Conservation (phyloP, 2,797 vertebrate genomes). For the Spea hammondii region DNA sequence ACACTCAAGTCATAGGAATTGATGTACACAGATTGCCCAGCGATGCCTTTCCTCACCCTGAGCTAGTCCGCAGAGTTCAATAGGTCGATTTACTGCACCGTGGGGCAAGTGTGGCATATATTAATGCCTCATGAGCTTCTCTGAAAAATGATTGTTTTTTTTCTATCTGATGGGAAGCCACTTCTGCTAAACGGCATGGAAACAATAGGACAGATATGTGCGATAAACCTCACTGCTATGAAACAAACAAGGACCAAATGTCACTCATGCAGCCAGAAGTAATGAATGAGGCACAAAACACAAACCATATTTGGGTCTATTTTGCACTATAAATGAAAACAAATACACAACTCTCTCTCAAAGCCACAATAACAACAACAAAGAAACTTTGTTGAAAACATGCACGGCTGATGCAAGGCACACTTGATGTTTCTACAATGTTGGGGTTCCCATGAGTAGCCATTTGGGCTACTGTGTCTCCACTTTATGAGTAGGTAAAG, state of each 20-base stretch:
- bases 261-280: not conserved
- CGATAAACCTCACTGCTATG: not conserved
- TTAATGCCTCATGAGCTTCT: not conserved
- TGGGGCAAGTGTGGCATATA: not conserved
- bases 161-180: not conserved
- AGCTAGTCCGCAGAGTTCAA: too few species aligned
- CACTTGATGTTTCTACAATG: too few species aligned
- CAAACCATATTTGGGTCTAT: not conserved
- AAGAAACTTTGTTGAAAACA: too few species aligned
- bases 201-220: conserved; percentile 1
- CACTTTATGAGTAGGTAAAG: too few species aligned
- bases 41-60: too few species aligned
- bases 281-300: not conserved
- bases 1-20: too few species aligned
- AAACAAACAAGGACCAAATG: conserved; percentile 1
- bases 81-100: too few species aligned
- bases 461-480: too few species aligned
- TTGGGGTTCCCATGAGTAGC: too few species aligned
- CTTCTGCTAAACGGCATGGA: not conserved
- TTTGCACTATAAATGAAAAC: not conserved
- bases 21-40: too few species aligned
- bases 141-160: not conserved
- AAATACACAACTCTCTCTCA: not conserved
- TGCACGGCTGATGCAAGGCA: too few species aligned
- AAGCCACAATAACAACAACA: not conserved